A percentile compares a stretch with the other conserved stretches of the same genome.
phyloP scores from a whole-genome alignment of 2,797 vertebrate species.

The Lepus townsendii region DNA sequence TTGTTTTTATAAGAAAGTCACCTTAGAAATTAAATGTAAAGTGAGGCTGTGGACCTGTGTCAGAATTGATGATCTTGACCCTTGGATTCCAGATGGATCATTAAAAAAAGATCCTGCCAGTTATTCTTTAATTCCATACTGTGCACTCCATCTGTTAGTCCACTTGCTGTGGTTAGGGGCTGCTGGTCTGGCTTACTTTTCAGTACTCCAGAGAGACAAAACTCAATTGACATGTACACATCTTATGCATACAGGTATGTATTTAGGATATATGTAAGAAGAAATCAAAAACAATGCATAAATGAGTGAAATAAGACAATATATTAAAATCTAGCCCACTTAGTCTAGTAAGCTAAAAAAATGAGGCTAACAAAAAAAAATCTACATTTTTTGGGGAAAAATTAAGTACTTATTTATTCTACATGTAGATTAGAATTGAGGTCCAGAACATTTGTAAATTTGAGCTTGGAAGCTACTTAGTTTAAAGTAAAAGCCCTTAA shows the following conservation, averaged over 20 bases:
- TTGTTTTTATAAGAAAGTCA: slow-evolving; percentile 57
- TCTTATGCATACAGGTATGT: not conserved
- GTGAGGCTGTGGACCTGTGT: slow-evolving; percentile 46
- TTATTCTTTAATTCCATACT: slow-evolving; percentile 79
- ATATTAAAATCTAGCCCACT: not conserved
- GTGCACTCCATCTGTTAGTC: slow-evolving; percentile 81
- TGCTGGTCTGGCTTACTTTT: slow-evolving; percentile 32
- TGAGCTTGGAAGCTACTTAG: slow-evolving; percentile 3
- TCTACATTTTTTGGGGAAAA: not conserved
- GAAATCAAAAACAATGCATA: slow-evolving; percentile 42
- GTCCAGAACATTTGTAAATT: not conserved
- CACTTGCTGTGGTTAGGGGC: slow-evolving; percentile 54
- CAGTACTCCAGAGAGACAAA: slow-evolving; percentile 33
- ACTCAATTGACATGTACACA: not conserved
- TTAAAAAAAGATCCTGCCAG: slow-evolving; percentile 70
- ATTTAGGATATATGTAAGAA: slow-evolving; percentile 9
- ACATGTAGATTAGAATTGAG: not conserved
- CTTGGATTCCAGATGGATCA: slow-evolving; percentile 81
- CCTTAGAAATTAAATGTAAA: slow-evolving; percentile 69
- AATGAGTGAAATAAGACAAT: not conserved
- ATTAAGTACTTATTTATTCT: not conserved
- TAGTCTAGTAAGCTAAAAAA: not conserved
- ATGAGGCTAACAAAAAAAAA: not conserved
- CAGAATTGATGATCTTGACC: slow-evolving; percentile 82
- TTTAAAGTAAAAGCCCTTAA: slow-evolving; percentile 33